A percentile compares a stretch with the other conserved stretches of the same genome.
These are phyloP conservation scores for Anoplius nigerrimus DNA, from an alignment of 2,888 invertebrate genomes.

Conservation along the genomic window DNA sequence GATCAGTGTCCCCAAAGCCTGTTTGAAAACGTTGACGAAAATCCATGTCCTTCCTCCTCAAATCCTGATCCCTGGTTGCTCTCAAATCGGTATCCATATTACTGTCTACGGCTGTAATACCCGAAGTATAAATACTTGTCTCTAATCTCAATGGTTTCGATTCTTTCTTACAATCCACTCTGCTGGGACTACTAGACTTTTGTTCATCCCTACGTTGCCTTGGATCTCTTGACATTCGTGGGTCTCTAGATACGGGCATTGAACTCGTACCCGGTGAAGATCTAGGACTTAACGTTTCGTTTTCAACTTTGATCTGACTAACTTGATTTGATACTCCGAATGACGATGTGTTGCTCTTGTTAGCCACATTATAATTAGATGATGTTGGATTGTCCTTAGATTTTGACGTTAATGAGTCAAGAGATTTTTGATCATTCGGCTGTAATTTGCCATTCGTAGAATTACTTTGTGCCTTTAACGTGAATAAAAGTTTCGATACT, in stretches of 20 bases:
- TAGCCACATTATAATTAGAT: constrained; percentile 16
- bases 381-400: constrained; percentile 20
- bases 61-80: constrained; percentile 68
- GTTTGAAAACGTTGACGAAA: constrained; percentile 75
- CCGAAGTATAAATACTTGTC: constrained; percentile 73
- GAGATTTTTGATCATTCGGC: constrained; percentile 24
- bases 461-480: constrained; percentile 74
- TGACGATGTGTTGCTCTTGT: background rate
- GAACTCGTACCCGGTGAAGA: constrained; percentile 55
- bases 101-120: constrained; percentile 67
- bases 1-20: constrained; percentile 81
- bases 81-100: constrained; percentile 72
- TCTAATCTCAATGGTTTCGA: constrained; percentile 62
- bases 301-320: constrained; percentile 48
- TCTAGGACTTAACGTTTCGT: constrained; percentile 61
- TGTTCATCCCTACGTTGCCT: constrained; percentile 66
- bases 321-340: constrained; percentile 27
- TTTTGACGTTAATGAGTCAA: constrained; percentile 18
- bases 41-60: constrained; percentile 75
- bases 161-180: constrained; percentile 59
- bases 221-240: constrained; percentile 71
- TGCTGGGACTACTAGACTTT: constrained; percentile 57
- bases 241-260: constrained; percentile 63
- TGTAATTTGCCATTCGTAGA: constrained; percentile 51
- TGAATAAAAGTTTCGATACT: constrained; percentile 82